phyloP scores from a whole-genome alignment of 2,113 vertebrate genomes.

The Salvelinus namaycush region DNA sequence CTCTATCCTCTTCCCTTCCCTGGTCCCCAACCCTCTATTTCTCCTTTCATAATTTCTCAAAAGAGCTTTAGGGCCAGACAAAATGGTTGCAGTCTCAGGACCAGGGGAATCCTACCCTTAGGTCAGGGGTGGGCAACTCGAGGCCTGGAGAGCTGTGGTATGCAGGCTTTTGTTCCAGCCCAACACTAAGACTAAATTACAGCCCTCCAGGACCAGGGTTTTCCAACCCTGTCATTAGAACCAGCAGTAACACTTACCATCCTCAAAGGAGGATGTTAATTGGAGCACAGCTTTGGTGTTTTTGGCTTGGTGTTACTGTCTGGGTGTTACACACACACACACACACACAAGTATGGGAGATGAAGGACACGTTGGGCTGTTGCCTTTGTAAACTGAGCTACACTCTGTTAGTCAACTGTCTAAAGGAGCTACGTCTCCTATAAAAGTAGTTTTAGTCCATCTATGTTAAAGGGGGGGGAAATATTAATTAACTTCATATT shows the following conservation, averaged over 20 bases:
- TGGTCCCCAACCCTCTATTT: slow-evolving; percentile 24
- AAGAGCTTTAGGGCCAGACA: not conserved
- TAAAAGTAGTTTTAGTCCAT: too few relatives aligned
- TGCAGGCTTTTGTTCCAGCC: too few relatives aligned
- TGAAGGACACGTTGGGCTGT: slow-evolving; percentile 30
- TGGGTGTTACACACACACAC: slow-evolving; percentile 8
- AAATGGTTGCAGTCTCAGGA: too few relatives aligned
- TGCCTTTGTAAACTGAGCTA: slow-evolving; percentile 37
- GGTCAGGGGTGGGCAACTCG: too few relatives aligned
- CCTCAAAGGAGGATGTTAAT: not conserved
- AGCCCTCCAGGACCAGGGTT: too few relatives aligned
- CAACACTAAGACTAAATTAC: too few relatives aligned
- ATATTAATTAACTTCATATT: too few relatives aligned
- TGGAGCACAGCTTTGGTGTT: not conserved
- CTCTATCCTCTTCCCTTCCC: slow-evolving; percentile 33
- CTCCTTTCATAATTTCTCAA: slow-evolving; percentile 8
- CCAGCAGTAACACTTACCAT: slow-evolving; percentile 5
- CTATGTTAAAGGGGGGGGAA: too few relatives aligned
- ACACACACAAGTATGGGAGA: slow-evolving; percentile 8
- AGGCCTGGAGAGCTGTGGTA: too few relatives aligned
- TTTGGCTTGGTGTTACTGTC: slow-evolving; percentile 21
- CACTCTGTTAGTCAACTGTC: not conserved
- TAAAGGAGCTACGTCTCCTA: not conserved
- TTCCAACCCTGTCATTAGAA: not conserved
- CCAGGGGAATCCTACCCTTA: too few relatives aligned